A percentile compares a stretch with the other conserved stretches of the same genome.
These are phyloP conservation scores for Platycheirus rosarum DNA, from an alignment of 2,888 invertebrate genomes.

Conservation along the genomic window DNA sequence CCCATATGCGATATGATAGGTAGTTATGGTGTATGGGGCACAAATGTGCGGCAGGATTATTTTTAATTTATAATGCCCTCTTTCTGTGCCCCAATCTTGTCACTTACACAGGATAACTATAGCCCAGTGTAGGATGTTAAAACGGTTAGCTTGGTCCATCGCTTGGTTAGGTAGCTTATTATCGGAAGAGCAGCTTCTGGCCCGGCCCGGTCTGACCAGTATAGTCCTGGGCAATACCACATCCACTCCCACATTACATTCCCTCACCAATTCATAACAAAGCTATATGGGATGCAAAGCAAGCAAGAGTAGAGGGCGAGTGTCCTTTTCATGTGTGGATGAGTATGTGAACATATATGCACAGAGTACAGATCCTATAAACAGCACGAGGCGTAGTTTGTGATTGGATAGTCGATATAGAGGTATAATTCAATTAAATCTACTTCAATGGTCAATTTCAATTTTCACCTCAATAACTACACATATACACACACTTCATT, in stretches of 20 bases:
- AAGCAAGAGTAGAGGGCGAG: conserved; percentile 2
- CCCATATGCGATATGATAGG: conserved; percentile 8
- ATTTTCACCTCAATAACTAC: conserved; percentile 73
- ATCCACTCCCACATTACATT: neutral
- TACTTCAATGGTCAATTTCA: conserved; percentile 72
- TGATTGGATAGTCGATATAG: conserved; percentile 47
- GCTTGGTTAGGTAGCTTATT: conserved; percentile 54
- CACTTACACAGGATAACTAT: conserved; percentile 28
- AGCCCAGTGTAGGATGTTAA: conserved; percentile 48
- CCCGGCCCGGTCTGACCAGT: neutral
- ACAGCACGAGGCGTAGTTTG: conserved; percentile 43
- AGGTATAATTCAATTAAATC: conserved; percentile 73
- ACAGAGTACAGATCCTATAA: neutral
- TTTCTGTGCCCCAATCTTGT: conserved; percentile 15
- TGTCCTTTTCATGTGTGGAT: conserved; percentile 9
- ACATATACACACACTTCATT: conserved; percentile 20
- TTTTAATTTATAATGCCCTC: conserved; percentile 57
- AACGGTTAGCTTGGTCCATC: conserved; percentile 62
- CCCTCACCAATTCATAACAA: conserved; percentile 20
- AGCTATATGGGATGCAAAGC: conserved; percentile 20
- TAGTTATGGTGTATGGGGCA: neutral
- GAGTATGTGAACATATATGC: neutral
- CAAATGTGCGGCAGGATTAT: conserved; percentile 49
- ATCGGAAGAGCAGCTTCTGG: conserved; percentile 32
- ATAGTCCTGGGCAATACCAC: neutral